Base-by-base conservation (phyloP, 2,113 vertebrate genomes). In the Paramormyrops kingsleyae region DNA sequence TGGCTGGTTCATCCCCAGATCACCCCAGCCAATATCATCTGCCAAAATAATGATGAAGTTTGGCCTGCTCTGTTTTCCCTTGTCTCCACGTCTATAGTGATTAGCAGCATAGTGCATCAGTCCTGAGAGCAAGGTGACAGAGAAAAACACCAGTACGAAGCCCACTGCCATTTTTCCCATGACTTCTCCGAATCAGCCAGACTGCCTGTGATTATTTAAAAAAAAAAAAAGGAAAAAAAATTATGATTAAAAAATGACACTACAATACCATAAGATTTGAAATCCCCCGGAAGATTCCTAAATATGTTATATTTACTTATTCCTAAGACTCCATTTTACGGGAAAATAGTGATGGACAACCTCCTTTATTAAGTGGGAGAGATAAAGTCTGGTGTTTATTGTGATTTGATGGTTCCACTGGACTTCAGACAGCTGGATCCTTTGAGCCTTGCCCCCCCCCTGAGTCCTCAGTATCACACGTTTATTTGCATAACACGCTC, bases 11-110 rank as follows among this genome's bases (percentile, higher is more conserved):
- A 94, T 95, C 5, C 97, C 98, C 88, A 99, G 95, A 88, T 99
- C 99, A 6, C 97, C 98, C 99, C 99, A 99, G 35, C 99, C 99
- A 70, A 99, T 95, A 88, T 99, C 99, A 91, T 99, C 99, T 0
- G 98, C 98, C 93, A 99, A 93, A 91, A 99, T 95, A 91, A 99
- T 90, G 1, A 99, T 96, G 84, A 99, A 97, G 93, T 97, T 99
- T 7, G 98, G 97, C 89, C 89, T 94, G 90, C 87, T 95, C 31
- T 47, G 77, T 9, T 8, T 62, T 4, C 66, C 21, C 17, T 31
- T 84, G 15, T 92, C 35, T 59, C 13, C 56, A 0, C 1, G 0
- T 17, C 2, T 59, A 88, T 83, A 88, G 56, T 93, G 93, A 87
- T 87, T 90, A 89, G 89, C 35, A 0, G 87, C 88, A 89, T 93